Base-by-base conservation (phyloP, 2,888 invertebrate genomes). In the Alloplasta piceator region DNA sequence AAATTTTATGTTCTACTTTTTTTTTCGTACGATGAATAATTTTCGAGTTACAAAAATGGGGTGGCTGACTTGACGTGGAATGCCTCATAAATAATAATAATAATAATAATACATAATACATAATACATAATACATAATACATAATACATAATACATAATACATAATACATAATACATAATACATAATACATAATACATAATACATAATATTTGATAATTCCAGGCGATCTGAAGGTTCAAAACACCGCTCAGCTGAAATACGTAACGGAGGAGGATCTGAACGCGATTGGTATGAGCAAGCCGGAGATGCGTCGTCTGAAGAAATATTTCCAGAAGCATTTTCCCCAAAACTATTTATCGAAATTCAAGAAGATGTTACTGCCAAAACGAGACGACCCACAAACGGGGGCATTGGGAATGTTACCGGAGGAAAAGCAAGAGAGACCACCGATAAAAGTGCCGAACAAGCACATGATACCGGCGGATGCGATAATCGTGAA, bases 251-350 rank as follows among this genome's bases (percentile, higher is more conserved):
- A 98, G 92, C 93, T 99, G 61, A 98, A 98, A 93, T 99, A 98
- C 94, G 98, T 98, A 63, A 96, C 97, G 50, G 98, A 97, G 88
- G 97, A 98, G 88, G 99, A 99, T 92, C 93, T 99, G 82, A 94
- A 94, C 72, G 96, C 97, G 86, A 96, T 99, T 88, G 99, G 99
- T 12, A 96, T 98, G 94, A 97, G 98, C 12, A 96, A 96, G 89
- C 98, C 99, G 38, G 99, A 99, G 93, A 98, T 98, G 93, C 95
- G 99, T 80, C 94, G 99, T 76, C 95, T 99, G 84, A 97, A 98
- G 90, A 98, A 98, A 93, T 97, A 96, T 91, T 99, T 98, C 91
- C 96, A 97, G 83, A 98, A 97, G 92, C 97, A 98, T 92, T 98
- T 96, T 91, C 98, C 98, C 0, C 98, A 98, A 91, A 98, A 98